Evolutionary conservation across 2,888 invertebrate species (phyloP).

Genomic region (Cosmorhoe ocellata): DNA sequence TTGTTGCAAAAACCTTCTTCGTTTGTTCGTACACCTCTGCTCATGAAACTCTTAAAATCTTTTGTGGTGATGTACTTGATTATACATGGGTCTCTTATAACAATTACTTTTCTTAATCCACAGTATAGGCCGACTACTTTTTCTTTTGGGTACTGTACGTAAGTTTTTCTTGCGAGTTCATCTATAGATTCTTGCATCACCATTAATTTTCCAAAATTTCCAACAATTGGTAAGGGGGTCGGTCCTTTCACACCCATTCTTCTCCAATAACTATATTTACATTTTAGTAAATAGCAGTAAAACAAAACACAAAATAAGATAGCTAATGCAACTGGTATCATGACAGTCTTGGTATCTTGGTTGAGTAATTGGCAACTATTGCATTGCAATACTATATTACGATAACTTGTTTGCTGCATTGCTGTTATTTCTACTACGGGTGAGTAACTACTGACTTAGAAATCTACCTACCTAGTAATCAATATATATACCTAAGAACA

Average conservation of each 20-base stretch:
- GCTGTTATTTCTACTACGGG: no score
- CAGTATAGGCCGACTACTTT: constrained; percentile 46
- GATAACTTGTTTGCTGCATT: no score
- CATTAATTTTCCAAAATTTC: constrained; percentile 38
- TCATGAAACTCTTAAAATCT: constrained; percentile 45
- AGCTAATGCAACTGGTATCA: constrained; percentile 4
- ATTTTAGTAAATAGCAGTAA: constrained; percentile 16
- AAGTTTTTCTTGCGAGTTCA: constrained; percentile 12
- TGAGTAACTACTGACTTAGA: no score
- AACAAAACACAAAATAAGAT: constrained; percentile 1
- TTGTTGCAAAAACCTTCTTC: constrained; percentile 33
- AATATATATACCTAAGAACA: no score
- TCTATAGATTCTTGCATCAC: constrained; percentile 14
- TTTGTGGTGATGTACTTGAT: constrained; percentile 42
- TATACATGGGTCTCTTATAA: constrained; percentile 45
- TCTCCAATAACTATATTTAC: constrained; percentile 36
- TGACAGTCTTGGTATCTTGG: no score
- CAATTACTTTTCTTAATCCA: constrained; percentile 37
- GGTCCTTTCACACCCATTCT: constrained; percentile 36
- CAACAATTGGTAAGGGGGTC: constrained; percentile 32
- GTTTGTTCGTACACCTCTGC: constrained; percentile 39
- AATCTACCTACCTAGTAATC: no score
- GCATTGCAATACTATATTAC: neutral
- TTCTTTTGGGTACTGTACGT: constrained; percentile 40
- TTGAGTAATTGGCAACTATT: neutral